Evolutionary conservation across 2,113 vertebrate genomes (phyloP), one percentile per base, ranked within the genome.

Genomic region (Condylura cristata): DNA sequence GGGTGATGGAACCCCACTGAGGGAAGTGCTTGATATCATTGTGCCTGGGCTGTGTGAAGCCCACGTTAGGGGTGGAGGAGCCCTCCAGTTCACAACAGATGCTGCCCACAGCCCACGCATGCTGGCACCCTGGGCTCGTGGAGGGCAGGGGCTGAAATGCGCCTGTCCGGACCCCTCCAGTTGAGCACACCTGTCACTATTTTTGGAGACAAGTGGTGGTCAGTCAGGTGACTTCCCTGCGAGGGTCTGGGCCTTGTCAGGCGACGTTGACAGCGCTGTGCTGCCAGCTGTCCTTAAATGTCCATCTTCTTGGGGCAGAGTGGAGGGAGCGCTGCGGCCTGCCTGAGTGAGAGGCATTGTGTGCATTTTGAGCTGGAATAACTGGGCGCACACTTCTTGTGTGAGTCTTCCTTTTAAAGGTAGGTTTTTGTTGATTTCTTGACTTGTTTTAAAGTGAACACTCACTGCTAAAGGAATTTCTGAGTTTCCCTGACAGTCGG

Each of bases 231-330:
- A 96, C 68, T 84, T 93, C 81, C 90, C 26, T 76, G 65, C 94
- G 51, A 94, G 95, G 61, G n/a, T 34, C 96, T 97, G 97, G 94
- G 70, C 61, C 71, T 96, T 96, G 66, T 97, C 96, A 96, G 56
- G 86, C 0, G 32, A n/a, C n/a, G 70, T 10, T 96, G 96, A 96
- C 95, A 95, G 22, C 71, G 87, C 71, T 56, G 17, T 79, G 76
- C 89, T 93, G 89, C 63, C 91, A 86, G 76, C 72, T 89, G 82
- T 66, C 89, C 66, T 65, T 87, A 95, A 90, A 97, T 95, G 95
- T 95, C 84, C 66, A 79, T 0, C 58, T 97, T 97, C 96, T 97
- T 95, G 56, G 72, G 61, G 60, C 7, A 6, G 90, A 90, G 85
- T 89, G 6, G 32, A 53, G 74, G 79, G 85, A 75, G 46, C 11